These are phyloP conservation scores for Drosophila mojavensis DNA, from an alignment of 1,140 invertebrate species.

Conservation along the genomic window DNA sequence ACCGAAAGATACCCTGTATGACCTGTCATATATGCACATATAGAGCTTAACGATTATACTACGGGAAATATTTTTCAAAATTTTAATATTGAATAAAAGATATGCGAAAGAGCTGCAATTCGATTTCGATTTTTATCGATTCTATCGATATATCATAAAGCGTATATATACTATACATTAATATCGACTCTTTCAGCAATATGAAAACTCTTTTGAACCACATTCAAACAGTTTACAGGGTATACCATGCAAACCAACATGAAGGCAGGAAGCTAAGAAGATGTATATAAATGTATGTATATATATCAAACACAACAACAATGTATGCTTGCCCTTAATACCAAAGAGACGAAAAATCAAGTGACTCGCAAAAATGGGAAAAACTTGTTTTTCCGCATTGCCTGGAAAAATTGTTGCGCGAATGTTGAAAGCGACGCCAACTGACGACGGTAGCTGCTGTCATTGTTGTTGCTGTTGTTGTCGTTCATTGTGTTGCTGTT, in stretches of 20 bases:
- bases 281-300: neutral
- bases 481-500: constrained; percentile 1
- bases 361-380: constrained; percentile 58
- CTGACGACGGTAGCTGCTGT: constrained; percentile 20
- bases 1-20: too few relatives aligned
- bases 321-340: constrained; percentile 51
- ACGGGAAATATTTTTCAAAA: too few relatives aligned
- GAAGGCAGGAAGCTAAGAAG: neutral
- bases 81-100: too few relatives aligned
- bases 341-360: constrained; percentile 54
- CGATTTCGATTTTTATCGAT: too few relatives aligned
- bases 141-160: too few relatives aligned
- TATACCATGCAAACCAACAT: neutral
- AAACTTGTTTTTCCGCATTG: constrained; percentile 78
- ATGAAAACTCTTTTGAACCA: too few relatives aligned
- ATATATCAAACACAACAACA: constrained; percentile 15
- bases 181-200: too few relatives aligned
- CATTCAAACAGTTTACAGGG: too few relatives aligned
- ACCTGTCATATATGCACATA: too few relatives aligned
- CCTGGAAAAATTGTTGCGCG: constrained; percentile 54
- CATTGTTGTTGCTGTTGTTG: constrained; percentile 8
- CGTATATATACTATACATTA: too few relatives aligned
- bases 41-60: too few relatives aligned
- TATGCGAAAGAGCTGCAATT: too few relatives aligned
- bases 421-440: constrained; percentile 48